Base-by-base conservation (phyloP, 2,113 vertebrate genomes). In the Lota lota region DNA sequence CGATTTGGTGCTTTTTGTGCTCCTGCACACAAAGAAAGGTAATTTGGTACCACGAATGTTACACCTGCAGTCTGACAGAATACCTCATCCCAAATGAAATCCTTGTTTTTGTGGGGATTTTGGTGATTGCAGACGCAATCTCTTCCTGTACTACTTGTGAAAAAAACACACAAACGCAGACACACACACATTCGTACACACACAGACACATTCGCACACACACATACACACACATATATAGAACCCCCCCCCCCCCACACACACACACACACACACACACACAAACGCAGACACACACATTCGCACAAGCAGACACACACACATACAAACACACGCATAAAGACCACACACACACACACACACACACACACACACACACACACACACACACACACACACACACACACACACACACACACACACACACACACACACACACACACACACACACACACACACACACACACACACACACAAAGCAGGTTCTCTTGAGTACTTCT, bases 41-140 rank as follows among this genome's bases (percentile, higher is more conserved):
- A 83, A 76, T 81, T 79, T 82, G 76, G 59, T 67, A 11, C 59
- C 67, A 36, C 75, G 79, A 77, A 83, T 75, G 78, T 87, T 72
- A 80, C 40, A 84, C 83, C 74, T 68, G 78, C 63, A 40, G 72
- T 76, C 68, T 78, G 73, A 66, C 83, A 82, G 69, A 82, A 81
- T 81, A 76, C 79, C 76, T 78, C 63, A 50, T 1, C 36, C 40
- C 40, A 79, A 79, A 77, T 79, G 75, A 73, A 79, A 79, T 68
- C 68, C 69, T 63, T 70, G 75, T 80, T 85, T 63, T 80, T 76
- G 64, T 8, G 40, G 40, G 8, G 40, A 47, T 47, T 47, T 47
- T 2, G 40, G 40, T 77, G 81, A 81, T 64, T 77, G 75, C 22
- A 22, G 76, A 65, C 72, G 10, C 72, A 50, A 67, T 76, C 63